phyloP scores from a whole-genome alignment of 2,888 invertebrate species.

The Phengaris alcon region DNA sequence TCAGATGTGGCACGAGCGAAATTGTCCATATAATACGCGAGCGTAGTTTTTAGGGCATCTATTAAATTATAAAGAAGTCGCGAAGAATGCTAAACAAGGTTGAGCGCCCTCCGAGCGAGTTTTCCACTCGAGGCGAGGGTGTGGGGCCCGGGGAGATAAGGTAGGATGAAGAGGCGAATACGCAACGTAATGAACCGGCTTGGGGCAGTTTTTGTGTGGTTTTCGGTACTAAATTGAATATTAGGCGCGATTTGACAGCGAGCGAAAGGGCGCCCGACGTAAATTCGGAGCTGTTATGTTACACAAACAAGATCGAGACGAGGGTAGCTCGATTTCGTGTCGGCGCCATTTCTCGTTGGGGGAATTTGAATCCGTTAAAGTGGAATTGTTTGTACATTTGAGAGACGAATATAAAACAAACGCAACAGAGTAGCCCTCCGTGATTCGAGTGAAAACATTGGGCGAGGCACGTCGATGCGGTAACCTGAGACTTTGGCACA shows the following conservation, averaged over 20 bases:
- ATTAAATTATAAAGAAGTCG: constrained; percentile 76
- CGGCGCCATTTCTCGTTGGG: constrained; percentile 36
- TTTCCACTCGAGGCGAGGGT: constrained; percentile 75
- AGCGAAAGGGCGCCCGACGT: constrained; percentile 74
- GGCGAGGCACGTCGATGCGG: constrained; percentile 51
- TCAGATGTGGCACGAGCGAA: constrained; percentile 57
- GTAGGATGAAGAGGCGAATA: constrained; percentile 78
- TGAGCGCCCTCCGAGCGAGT: constrained; percentile 76
- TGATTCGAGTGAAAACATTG: constrained; percentile 73
- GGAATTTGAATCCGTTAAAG: constrained; percentile 27
- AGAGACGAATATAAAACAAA: constrained; percentile 51
- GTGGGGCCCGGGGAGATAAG: constrained; percentile 68
- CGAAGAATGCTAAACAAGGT: constrained; percentile 79
- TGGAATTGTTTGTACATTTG: constrained; percentile 32
- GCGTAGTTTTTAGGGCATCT: constrained; percentile 74
- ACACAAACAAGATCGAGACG: constrained; percentile 74
- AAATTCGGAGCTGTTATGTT: constrained; percentile 77
- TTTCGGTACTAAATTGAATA: constrained; percentile 76
- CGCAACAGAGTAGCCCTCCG: constrained; percentile 66
- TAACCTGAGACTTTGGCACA: constrained; percentile 58
- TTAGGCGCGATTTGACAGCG: constrained; percentile 77
- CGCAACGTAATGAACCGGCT: constrained; percentile 77
- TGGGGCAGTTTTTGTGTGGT: constrained; percentile 77
- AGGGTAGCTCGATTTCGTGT: constrained; percentile 53
- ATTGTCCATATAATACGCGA: constrained; percentile 72